Evolutionary conservation across 2,797 vertebrate species (phyloP), one percentile per base, ranked within the genome.

Genomic region (Eurystomus glaucurus): DNA sequence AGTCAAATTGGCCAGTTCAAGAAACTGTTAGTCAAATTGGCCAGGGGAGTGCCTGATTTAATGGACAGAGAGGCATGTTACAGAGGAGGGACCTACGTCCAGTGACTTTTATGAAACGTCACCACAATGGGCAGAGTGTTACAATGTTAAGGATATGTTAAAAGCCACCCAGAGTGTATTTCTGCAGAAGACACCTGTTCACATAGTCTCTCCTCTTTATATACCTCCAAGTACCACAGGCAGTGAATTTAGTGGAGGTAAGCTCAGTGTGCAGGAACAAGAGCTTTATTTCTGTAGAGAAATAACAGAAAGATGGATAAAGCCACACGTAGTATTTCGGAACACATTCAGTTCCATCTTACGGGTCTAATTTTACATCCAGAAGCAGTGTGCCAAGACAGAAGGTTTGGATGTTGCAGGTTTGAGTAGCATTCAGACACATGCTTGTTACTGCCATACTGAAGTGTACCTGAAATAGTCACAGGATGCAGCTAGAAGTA

Each of bases 401-500:
- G 77, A 60, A 91, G 71, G 19, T 31, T 2, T 29, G 57, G 52
- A 18, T 22, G 55, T 35, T 16, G 9, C 26, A 33, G 41, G 9
- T 45, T 37, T 61, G 71, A 43, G 51, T 37, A 29, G 18, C 46
- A 58, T 64, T 25, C 52, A 79, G 66, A n/a, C 39, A 61, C 6
- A 5, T 17, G 41, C 43, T 39, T 3, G 23, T 65, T 46, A 16
- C 78, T 65, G 85, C 43, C 5, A 3, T 51, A 48, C 45, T 70
- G 69, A 29, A 29, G 41, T 35, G 92, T 96, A 99, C 99, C 99
- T 99, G 98, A 99, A 99, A 92, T 99, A 99, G 95, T 99, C 99
- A 20, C 99, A 99, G 10, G 99, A 99, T 0, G 99, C 99, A 14
- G 99, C 99, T 72, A 99, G 98, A 0, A 99, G 99, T 77, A 99